Conservation (phyloP, 1,140 invertebrate species). For the Frieseomelitta varia region DNA sequence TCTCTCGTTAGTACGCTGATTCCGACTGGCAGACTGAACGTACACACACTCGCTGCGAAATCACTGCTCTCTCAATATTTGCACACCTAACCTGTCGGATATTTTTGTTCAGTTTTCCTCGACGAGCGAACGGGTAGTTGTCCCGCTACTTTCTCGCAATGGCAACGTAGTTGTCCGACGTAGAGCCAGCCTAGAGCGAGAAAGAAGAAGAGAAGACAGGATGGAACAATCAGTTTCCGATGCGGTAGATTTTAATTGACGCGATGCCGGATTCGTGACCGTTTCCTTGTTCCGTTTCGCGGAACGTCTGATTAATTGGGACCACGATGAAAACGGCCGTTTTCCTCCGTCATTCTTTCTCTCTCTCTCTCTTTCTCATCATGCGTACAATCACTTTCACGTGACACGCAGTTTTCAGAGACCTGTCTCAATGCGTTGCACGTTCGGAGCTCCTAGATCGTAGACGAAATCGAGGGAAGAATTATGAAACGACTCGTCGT, state of each 20-base stretch:
- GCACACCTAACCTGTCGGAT: background rate
- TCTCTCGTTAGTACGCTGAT: conserved; percentile 58
- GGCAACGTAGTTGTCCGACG: background rate
- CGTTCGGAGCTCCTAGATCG: conserved; percentile 17
- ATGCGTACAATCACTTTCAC: conserved; percentile 4
- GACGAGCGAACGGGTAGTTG: background rate
- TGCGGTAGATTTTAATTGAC: conserved; percentile 35
- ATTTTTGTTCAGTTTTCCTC: conserved; percentile 39
- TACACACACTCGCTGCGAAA: conserved; percentile 28
- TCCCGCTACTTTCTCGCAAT: background rate
- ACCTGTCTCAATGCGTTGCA: conserved; percentile 24
- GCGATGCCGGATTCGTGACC: background rate
- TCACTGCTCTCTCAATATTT: conserved; percentile 50
- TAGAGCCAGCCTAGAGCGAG: background rate
- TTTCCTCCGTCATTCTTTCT: background rate
- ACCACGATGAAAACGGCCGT: background rate
- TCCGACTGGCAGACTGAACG: conserved; percentile 38
- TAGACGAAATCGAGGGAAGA: conserved; percentile 8
- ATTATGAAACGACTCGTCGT: background rate
- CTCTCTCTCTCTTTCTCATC: background rate
- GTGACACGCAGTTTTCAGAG: conserved; percentile 12
- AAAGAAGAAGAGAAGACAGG: background rate
- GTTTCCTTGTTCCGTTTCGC: conserved; percentile 4
- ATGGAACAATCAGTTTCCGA: conserved; percentile 18
- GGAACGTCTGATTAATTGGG: conserved; percentile 49